Conservation (phyloP, 2,113 vertebrate species). For the Oreotrochilus melanogaster region DNA sequence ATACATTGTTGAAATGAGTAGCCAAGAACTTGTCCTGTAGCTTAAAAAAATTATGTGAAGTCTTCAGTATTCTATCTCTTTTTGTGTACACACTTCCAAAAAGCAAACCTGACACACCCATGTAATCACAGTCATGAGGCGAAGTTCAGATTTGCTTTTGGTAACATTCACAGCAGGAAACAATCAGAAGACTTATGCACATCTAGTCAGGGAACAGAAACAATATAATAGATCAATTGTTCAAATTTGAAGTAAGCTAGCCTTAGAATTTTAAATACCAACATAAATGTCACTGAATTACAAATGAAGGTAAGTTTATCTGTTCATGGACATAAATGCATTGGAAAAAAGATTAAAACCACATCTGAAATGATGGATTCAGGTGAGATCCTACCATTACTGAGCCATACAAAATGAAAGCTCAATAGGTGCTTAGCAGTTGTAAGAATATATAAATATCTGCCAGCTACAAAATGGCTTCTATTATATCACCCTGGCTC, state of each 20-base stretch:
- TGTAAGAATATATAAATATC: not conserved
- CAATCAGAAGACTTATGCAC: not conserved
- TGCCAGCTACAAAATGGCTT: constrained; percentile 21
- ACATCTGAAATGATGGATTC: not conserved
- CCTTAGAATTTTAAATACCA: constrained; percentile 38
- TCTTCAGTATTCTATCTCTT: not conserved
- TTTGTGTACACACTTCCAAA: not conserved
- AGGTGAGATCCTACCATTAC: not conserved
- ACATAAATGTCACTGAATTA: constrained; percentile 47
- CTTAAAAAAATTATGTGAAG: not conserved
- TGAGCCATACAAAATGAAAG: not conserved
- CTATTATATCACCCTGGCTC: not conserved
- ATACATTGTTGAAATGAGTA: not conserved
- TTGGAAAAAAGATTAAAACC: constrained; percentile 5
- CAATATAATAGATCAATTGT: constrained; percentile 1
- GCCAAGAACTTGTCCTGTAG: not conserved
- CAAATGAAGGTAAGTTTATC: constrained; percentile 7
- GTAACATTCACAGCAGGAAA: constrained; percentile 30
- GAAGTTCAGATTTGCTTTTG: constrained; percentile 63
- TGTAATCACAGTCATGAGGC: constrained; percentile 28
- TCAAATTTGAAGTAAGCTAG: constrained; percentile 8
- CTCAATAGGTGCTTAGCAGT: not conserved
- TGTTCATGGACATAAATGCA: not conserved
- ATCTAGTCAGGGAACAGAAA: constrained; percentile 29
- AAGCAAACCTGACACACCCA: constrained; percentile 46